These are phyloP conservation scores for Indicator indicator DNA, from an alignment of 2,113 vertebrate species.

Conservation along the genomic window DNA sequence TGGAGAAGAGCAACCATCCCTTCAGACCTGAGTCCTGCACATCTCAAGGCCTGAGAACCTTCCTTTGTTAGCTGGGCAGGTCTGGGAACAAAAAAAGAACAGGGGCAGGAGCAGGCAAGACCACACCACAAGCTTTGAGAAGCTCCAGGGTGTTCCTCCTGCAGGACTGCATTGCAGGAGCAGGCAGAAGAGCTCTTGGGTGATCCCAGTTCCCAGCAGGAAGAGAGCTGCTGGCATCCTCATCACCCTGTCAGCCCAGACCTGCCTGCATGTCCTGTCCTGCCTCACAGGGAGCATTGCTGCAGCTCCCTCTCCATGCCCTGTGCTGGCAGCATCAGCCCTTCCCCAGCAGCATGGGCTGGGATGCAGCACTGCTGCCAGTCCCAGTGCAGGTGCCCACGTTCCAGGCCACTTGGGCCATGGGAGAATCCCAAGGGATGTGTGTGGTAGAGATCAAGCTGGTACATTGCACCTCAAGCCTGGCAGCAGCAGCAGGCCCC, in stretches of 20 bases:
- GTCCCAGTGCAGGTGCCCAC: rapidly evolving
- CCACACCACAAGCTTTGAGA: not conserved
- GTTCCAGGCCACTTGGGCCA: rapidly evolving
- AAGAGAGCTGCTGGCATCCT: not conserved
- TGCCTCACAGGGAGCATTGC: not conserved
- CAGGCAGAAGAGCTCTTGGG: not conserved
- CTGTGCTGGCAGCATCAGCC: not conserved
- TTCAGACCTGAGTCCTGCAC: rapidly evolving
- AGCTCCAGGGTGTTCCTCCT: not conserved
- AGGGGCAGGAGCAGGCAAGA: rapidly evolving
- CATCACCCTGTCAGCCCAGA: not conserved
- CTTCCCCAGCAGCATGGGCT: rapidly evolving
- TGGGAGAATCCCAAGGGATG: rapidly evolving
- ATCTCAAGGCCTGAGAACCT: not conserved
- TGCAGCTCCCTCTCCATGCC: rapidly evolving
- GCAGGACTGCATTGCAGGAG: rapidly evolving
- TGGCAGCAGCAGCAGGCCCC: not conserved
- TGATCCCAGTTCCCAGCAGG: not conserved
- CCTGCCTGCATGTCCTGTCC: not conserved
- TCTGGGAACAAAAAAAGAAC: not conserved
- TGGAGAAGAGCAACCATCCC: not conserved
- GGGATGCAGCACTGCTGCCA: not conserved
- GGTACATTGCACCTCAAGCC: rapidly evolving
- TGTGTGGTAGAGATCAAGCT: rapidly evolving
- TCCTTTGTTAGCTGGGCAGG: too few species aligned